Evolutionary conservation across 1,140 invertebrate species (phyloP), one percentile per base, ranked within the genome.

Genomic region (Bradynema listronoti): DNA sequence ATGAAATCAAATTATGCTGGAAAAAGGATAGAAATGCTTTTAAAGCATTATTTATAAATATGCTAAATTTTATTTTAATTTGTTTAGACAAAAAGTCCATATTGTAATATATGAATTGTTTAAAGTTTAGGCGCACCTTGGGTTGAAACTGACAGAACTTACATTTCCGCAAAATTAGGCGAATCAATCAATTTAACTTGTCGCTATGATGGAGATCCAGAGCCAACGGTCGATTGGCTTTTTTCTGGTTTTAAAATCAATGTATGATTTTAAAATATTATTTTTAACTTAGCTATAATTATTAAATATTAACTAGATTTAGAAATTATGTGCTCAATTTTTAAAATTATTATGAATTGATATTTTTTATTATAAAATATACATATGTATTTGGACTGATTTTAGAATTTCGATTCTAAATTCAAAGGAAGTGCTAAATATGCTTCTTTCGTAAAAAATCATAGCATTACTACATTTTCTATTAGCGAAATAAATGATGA

Each of bases 241-340:
- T 62, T 53, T 50, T 64, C 63, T 56, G 36, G 34, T 11, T 62
- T 62, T 24, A 63, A 50, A 36, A 62, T 62, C 27, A 65, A 63
- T 25, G 60, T 62, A 62, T n/a, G 2, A 24, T 6, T 64, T n/a
- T n/a, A n/a, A n/a, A 7, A 16, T 5, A 27, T 5, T 19, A 5
- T 60, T 60, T 24, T 30, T 45, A 58, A 60, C n/a, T 55, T 47
- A 25, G 53, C 36, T 27, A 60, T 34, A 19, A 7, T n/a, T 11
- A 30, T 58, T 58, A 45, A 58, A 58, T n/a, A 60, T 27, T n/a
- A n/a, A n/a, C n/a, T n/a, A n/a, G n/a, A n/a, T n/a, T n/a, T n/a
- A n/a, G n/a, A n/a, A n/a, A n/a, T n/a, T n/a, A n/a, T n/a, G n/a
- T n/a, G n/a, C n/a, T n/a, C n/a, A n/a, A n/a, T n/a, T n/a, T n/a